Evolutionary conservation across 1,140 invertebrate genomes (phyloP), one percentile per base, ranked within the genome.

Genomic region (Sarcophaga bullata): DNA sequence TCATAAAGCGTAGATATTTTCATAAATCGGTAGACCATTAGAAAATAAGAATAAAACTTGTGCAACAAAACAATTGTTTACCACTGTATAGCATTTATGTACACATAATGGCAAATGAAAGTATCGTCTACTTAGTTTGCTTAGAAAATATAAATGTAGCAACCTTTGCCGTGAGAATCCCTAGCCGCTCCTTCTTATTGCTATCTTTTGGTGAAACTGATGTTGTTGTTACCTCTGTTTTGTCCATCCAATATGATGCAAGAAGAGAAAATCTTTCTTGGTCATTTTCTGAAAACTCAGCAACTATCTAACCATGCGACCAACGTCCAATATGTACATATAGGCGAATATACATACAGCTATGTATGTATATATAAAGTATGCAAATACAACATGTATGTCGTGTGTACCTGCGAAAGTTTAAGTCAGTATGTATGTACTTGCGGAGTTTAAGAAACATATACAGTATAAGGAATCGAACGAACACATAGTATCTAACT

Each of bases 251-350:
- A n/a, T 17, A 76, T n/a, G 58, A 62, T n/a, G 5, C 15, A 62
- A 49, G n/a, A 49, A 49, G 73, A 76, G n/a, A 76, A 13, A 76
- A 49, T 76, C 11, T 47, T 76, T 8, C 13, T 76, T 49, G 73
- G 47, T 76, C 19, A 25, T 17, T 68, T 68, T 17, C 73, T 47
- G 73, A 76, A 47, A 76, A 47, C 73, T 76, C 15, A 76, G 13
- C 46, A 49, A 76, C 73, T 76, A 76, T 76, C 73, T 49, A 49
- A 76, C 73, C 46, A 76, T 49, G n/a, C 15, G 73, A 76, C 73
- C n/a, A 25, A 68, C 11, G n/a, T 15, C 13, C 54, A n/a, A 58
- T n/a, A 58, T 58, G 15, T 5, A 15, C 54, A 7, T 15, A 58
- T 13, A 13, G 15, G n/a, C n/a, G 8, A 25, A 25, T 68, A 68